Evolutionary conservation across 2,113 vertebrate genomes (phyloP), one percentile per base, ranked within the genome.

Genomic region (Callospermophilus lateralis): DNA sequence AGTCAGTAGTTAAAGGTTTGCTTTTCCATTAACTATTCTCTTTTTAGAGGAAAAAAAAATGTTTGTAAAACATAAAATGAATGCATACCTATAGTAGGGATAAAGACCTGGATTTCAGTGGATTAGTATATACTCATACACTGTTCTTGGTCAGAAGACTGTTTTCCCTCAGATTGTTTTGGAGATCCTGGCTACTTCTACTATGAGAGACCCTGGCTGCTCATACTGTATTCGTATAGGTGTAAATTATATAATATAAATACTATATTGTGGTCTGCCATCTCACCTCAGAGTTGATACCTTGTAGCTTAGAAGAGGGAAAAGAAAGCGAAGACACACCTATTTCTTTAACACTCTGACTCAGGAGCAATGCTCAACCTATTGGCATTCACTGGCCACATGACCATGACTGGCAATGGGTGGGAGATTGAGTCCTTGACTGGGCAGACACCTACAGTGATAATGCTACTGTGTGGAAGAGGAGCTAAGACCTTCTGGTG

Each of bases 1-100:
- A 51, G 9, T 61, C 58, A 85, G 79, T 37, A 76, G 58, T n/a
- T 68, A 30, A 51, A 83, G 16, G 24, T 89, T 92, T 92, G 58
- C 39, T 95, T 95, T 93, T 77, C 13, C 15, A 93, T 22, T 42
- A 72, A 45, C 11, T 79, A 6, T 42, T 32, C 2, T 22, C 8
- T 34, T 55, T 80, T 81, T 63, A n/a, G 68, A 81, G 48, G 45
- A 28, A 86, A 81, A 89, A 89, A 53, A 51, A 45, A 45, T 70
- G 15, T 61, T 20, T 79, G 68, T 80, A 77, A 87, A 88, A 53
- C 92, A 77, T 70, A 74, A 96, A 76, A 55, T 53, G 22, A 91
- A 79, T 65, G 13, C 48, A 34, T 73, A 20, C 13, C 24, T 89
- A 1, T 68, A 58, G 1, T 94, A 67, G 58, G 63, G 32, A 30